phyloP scores from a whole-genome alignment of 2,888 invertebrate genomes.

The Zhuqinia jingwanae region DNA sequence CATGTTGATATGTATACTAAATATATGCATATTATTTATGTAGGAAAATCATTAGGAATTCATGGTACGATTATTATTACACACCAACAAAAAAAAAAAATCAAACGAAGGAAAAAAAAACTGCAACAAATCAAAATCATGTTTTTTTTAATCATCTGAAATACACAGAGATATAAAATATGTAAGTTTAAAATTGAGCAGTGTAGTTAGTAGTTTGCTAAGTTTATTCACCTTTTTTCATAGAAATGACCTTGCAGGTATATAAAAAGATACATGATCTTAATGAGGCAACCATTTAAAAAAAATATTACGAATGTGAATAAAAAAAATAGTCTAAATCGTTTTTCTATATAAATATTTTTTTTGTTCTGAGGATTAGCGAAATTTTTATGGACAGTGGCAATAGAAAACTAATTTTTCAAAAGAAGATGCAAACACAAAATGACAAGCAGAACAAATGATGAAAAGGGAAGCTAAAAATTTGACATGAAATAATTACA shows the following conservation, averaged over 20 bases:
- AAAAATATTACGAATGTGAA: neutral
- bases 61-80: too few relatives aligned
- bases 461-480: too few relatives aligned
- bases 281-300: conserved; percentile 20
- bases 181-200: neutral
- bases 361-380: too few relatives aligned
- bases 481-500: too few relatives aligned
- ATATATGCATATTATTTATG: too few relatives aligned
- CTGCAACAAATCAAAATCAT: neutral
- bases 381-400: too few relatives aligned
- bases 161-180: neutral
- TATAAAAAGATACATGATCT: neutral
- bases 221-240: conserved; percentile 41
- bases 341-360: too few relatives aligned
- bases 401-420: neutral
- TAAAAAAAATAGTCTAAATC: neutral
- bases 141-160: neutral
- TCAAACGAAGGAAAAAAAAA: neutral
- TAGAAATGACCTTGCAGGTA: conserved; percentile 13
- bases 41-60: too few relatives aligned
- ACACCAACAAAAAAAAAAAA: neutral
- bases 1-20: too few relatives aligned
- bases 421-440: neutral
- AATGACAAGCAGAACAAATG: neutral
- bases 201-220: neutral